Evolutionary conservation across 2,888 invertebrate genomes (phyloP).

Genomic region (Seira musarum): DNA sequence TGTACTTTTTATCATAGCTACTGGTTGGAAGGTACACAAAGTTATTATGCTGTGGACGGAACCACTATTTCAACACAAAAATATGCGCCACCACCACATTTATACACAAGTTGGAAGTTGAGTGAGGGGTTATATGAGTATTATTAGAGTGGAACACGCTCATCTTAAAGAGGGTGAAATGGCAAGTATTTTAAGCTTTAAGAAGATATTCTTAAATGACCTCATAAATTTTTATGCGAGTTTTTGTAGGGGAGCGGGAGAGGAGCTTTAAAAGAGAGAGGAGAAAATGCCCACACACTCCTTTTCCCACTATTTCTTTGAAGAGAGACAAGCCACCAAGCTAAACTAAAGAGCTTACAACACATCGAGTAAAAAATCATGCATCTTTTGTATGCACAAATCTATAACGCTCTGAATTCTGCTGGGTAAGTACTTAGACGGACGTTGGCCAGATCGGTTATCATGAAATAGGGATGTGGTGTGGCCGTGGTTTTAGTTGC

Average conservation of each 20-base stretch:
- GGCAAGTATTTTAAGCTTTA: constrained; percentile 68
- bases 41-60: not conserved
- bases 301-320: not conserved
- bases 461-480: not conserved
- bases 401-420: not conserved
- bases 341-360: constrained; percentile 18
- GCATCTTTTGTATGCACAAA: constrained; percentile 5
- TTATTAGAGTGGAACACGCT: constrained; percentile 7
- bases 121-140: constrained; percentile 1
- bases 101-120: not conserved
- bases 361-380: constrained; percentile 13
- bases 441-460: not conserved
- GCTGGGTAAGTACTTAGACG: not conserved
- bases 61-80: not conserved
- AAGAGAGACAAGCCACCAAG: constrained; percentile 34
- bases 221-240: constrained; percentile 70
- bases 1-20: constrained; percentile 17
- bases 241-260: constrained; percentile 61
- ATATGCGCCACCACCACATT: constrained; percentile 5
- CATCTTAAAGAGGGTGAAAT: constrained; percentile 57
- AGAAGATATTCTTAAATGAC: constrained; percentile 69
- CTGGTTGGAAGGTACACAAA: not conserved
- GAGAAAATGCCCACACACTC: constrained; percentile 26
- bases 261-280: constrained; percentile 51
- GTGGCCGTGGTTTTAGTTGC: not conserved